Percentiles rank a stretch among this genome's conserved stretches.
Conservation (phyloP, 2,888 invertebrate species). For the Acanthococcus lagerstroemiae region DNA sequence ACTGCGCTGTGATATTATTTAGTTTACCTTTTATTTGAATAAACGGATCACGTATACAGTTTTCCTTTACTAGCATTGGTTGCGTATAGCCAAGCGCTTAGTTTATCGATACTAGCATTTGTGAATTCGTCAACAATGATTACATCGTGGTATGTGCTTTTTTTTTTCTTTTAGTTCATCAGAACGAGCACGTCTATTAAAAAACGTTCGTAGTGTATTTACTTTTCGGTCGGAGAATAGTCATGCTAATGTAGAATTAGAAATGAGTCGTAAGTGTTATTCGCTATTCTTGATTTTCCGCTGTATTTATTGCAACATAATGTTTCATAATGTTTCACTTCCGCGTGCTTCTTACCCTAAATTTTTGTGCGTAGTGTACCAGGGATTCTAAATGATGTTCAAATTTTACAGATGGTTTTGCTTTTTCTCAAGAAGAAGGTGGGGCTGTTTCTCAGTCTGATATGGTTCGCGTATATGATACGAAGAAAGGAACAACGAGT, state of each 20-base stretch:
- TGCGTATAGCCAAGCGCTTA: no score
- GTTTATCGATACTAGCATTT: no score
- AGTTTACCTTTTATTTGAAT: no score
- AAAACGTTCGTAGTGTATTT: conserved; percentile 90
- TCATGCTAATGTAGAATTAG: conserved; percentile 67
- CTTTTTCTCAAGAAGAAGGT: conserved; percentile 98
- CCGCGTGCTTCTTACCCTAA: neutral
- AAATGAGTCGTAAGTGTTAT: conserved; percentile 80
- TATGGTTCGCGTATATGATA: conserved; percentile 92
- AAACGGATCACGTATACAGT: no score
- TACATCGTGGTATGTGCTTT: neutral
- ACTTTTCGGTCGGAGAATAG: conserved; percentile 57
- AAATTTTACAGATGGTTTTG: conserved; percentile 74
- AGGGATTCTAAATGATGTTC: neutral
- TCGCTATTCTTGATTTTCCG: no score
- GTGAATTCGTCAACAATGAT: no score
- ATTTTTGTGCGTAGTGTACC: neutral
- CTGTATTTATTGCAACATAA: no score
- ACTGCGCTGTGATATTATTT: neutral
- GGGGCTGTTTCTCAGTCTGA: conserved; percentile 89
- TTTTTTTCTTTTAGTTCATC: conserved; percentile 65
- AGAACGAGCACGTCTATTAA: conserved; percentile 91
- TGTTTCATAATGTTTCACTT: neutral
- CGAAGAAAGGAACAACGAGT: conserved; percentile 46
- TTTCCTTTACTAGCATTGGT: no score